Percentiles rank a stretch among this genome's conserved stretches.
These are phyloP conservation scores for Drosophila rufa DNA, from an alignment of 1,140 invertebrate genomes.

Conservation along the genomic window DNA sequence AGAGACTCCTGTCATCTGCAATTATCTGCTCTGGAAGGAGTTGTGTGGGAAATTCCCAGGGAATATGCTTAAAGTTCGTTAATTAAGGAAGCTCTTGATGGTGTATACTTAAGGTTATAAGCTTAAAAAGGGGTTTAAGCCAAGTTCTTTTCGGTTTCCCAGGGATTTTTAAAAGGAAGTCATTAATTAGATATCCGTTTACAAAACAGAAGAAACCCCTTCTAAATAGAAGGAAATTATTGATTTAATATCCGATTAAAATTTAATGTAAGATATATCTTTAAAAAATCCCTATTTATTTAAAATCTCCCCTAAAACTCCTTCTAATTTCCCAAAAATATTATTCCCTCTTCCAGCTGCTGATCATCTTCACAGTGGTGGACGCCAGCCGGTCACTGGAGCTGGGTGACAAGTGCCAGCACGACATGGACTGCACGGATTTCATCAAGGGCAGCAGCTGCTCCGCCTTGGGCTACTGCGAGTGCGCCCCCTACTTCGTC, in stretches of 20 bases:
- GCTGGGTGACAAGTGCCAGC: slow-evolving; percentile 81
- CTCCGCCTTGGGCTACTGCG: slow-evolving; percentile 86
- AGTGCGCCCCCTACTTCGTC: slow-evolving; percentile 89
- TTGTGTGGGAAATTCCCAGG: background rate
- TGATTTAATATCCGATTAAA: too few relatives aligned
- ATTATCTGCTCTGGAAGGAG: background rate
- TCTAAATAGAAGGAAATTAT: too few relatives aligned
- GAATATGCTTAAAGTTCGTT: background rate
- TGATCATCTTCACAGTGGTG: slow-evolving; percentile 58
- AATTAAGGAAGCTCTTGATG: background rate
- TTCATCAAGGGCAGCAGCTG: slow-evolving; percentile 84
- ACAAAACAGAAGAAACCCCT: too few relatives aligned
- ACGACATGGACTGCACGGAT: slow-evolving; percentile 85
- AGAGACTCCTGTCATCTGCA: background rate
- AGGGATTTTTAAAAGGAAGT: background rate
- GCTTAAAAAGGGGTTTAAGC: too few relatives aligned
- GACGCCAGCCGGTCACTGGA: slow-evolving; percentile 48
- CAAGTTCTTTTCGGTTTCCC: background rate
- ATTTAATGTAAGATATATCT: background rate
- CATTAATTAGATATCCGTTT: too few relatives aligned
- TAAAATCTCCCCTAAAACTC: background rate
- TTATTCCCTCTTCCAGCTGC: slow-evolving; percentile 40
- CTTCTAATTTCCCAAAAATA: background rate
- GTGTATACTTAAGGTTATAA: too few relatives aligned
- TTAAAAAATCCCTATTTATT: background rate